Evolutionary conservation across 64 coral and sea anemone species (phyloP).

Genomic region (Anthopleura sola): DNA sequence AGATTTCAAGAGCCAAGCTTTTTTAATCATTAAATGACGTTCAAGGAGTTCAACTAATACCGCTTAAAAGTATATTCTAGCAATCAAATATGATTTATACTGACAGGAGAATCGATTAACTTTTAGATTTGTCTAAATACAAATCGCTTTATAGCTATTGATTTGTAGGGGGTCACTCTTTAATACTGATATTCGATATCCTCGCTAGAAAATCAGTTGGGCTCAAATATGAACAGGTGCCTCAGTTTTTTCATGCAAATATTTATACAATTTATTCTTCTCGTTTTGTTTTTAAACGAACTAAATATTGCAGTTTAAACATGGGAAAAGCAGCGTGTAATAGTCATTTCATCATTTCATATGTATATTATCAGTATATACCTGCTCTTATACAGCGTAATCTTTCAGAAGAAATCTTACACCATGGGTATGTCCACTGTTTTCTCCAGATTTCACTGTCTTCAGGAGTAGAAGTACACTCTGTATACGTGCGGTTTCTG

Average conservation of each 20-base stretch:
- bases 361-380: no score
- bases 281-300: no score
- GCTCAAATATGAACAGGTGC: no score
- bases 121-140: not conserved
- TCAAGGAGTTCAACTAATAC: not conserved
- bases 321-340: no score
- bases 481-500: slow-evolving; percentile 61
- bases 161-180: not conserved
- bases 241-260: no score
- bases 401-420: slow-evolving; percentile 8
- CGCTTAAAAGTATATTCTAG: not conserved
- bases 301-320: no score
- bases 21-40: not conserved
- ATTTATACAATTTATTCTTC: no score
- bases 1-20: not conserved
- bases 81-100: not conserved
- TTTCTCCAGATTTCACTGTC: slow-evolving; percentile 36
- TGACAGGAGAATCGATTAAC: not conserved
- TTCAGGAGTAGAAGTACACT: slow-evolving; percentile 40
- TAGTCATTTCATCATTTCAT: no score
- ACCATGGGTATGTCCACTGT: slow-evolving; percentile 73
- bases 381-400: not conserved
- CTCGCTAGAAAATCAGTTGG: no score
- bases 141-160: not conserved
- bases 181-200: not conserved